Percentiles rank a stretch among this genome's conserved stretches.
Conservation (phyloP, 2,113 vertebrate genomes). For the Lophotis ruficrista region DNA sequence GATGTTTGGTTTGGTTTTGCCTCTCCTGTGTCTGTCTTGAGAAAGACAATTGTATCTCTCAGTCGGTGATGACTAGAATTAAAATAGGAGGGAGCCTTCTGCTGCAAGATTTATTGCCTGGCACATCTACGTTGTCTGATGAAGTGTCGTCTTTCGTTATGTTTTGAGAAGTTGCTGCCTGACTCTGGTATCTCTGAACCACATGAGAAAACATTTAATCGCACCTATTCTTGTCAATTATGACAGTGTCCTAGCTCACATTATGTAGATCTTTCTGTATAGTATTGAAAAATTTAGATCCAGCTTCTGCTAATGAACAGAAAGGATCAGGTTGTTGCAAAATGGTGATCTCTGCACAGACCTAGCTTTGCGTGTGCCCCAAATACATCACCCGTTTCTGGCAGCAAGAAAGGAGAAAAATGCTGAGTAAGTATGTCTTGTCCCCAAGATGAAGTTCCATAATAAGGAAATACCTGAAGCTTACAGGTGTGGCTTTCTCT, state of each 20-base stretch:
- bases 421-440: background rate
- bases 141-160: background rate
- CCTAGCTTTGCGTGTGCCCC: background rate
- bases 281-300: background rate
- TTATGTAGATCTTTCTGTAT: background rate
- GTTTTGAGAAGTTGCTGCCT: background rate
- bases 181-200: background rate
- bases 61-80: background rate
- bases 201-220: background rate
- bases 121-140: background rate
- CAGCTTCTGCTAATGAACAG: background rate
- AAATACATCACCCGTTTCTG: background rate
- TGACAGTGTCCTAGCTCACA: background rate
- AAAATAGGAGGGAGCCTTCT: conserved; percentile 36
- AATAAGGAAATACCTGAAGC: background rate
- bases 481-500: conserved; percentile 5
- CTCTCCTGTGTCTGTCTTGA: background rate
- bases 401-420: background rate
- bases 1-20: background rate
- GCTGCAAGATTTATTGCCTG: conserved; percentile 26
- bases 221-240: background rate
- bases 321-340: background rate
- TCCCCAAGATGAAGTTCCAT: background rate
- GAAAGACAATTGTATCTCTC: conserved; percentile 1
- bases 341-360: background rate